Conservation (phyloP, 2,888 invertebrate species). For the Synanthedon tipuliformis region DNA sequence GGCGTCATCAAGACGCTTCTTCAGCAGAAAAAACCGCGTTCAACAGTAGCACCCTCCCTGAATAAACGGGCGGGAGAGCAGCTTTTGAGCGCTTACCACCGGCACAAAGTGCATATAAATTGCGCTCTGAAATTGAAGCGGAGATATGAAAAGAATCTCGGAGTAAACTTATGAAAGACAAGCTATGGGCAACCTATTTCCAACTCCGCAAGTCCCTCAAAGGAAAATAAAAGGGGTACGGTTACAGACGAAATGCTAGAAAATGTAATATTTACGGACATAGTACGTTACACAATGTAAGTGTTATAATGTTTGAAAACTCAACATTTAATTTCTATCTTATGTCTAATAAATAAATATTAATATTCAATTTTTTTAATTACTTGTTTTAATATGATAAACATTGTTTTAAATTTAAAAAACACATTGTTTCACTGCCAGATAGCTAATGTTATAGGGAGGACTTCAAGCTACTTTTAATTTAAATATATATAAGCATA, state of each 20-base stretch:
- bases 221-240: conserved; percentile 17
- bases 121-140: conserved; percentile 58
- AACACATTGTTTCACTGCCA: too few species aligned
- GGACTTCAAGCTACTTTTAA: too few species aligned
- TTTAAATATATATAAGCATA: too few species aligned
- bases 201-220: conserved; percentile 31
- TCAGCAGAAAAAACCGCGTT: conserved; percentile 58
- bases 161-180: conserved; percentile 49
- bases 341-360: too few species aligned
- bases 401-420: too few species aligned
- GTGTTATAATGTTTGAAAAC: too few species aligned
- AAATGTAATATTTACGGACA: not conserved
- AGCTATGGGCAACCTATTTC: conserved; percentile 38
- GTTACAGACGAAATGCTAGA: not conserved
- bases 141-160: conserved; percentile 50
- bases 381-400: too few species aligned
- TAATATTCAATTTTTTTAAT: too few species aligned
- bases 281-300: too few species aligned
- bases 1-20: conserved; percentile 65
- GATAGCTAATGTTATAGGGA: too few species aligned
- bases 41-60: conserved; percentile 54
- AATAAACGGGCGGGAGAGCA: conserved; percentile 47
- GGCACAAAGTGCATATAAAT: conserved; percentile 69
- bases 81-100: conserved; percentile 52
- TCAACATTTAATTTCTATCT: too few species aligned